Evolutionary conservation across 2,113 vertebrate genomes (phyloP).

Genomic region (Podarcis raffonei): DNA sequence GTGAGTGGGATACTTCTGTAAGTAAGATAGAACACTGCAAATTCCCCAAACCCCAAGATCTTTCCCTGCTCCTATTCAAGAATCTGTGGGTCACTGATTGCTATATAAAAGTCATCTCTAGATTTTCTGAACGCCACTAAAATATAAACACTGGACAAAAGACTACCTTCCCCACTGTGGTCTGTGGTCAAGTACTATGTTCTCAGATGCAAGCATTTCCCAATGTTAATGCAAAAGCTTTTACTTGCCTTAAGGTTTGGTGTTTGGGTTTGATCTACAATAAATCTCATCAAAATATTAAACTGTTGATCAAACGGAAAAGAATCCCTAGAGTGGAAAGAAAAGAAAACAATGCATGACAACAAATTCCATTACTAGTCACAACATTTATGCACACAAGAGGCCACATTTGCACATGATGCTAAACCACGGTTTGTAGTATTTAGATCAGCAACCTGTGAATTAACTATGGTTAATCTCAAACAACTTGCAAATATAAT

Average conservation of each 20-base stretch:
- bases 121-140: background rate
- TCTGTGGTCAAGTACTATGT: background rate
- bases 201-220: background rate
- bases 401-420: background rate
- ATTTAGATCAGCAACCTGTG: background rate
- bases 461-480: background rate
- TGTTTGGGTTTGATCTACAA: conserved; percentile 98
- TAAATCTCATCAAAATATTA: conserved; percentile 99
- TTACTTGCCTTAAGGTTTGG: conserved; percentile 94
- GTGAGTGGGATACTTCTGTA: conserved; percentile 15
- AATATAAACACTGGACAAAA: background rate
- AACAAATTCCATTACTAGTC: background rate
- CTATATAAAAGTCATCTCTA: background rate
- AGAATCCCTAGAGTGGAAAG: conserved; percentile 83
- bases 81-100: background rate
- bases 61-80: background rate
- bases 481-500: too few relatives aligned
- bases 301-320: conserved; percentile 99
- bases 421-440: background rate
- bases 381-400: background rate
- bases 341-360: conserved; percentile 37
- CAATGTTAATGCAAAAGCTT: background rate
- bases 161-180: background rate
- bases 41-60: background rate
- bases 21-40: background rate